Base-by-base conservation (phyloP, 2,888 invertebrate species). In the Apodemia duryi region DNA sequence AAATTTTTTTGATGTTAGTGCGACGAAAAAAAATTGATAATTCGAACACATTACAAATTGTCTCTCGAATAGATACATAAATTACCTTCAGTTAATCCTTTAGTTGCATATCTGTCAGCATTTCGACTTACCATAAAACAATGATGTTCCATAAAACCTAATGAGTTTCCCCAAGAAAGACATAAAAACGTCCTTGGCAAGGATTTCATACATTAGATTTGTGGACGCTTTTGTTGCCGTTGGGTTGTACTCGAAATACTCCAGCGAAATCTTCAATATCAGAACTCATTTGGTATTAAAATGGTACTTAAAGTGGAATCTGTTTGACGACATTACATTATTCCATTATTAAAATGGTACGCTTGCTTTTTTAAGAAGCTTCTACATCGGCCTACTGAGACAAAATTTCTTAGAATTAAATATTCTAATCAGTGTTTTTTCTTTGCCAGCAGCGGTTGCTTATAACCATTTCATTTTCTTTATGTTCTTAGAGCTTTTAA, bases 131-230 rank as follows among this genome's bases (percentile, higher is more conserved):
- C 11, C 46, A 46, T 46, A 46, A 46, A 46, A 46, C 46, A 46
- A 46, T 46, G 46, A 46, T 46, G 4, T 46, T 46, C 3, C 46
- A 46, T 46, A 46, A 46, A 46, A 46, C 46, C 11, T 46, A 46
- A 46, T 46, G 13, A 13, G 11, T 46, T 46, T 13, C 46, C 46
- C 46, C 13, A 46, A 46, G 13, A 46, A 46, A 13, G 46, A 46
- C 46, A 46, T 46, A 76, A 70, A 73, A 79, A 78, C 77, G 77
- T 77, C 77, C 79, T 81, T 77, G 29, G 74, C 74, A 76, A 76
- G 75, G 79, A 77, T 84, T 88, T 88, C 86, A 88, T 83, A 79
- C 80, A 76, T 80, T 80, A 79, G 78, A 81, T 90, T 89, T 88
- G 89, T 81, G 78, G 77, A 81, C 79, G 46, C 46, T 46, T 41